phyloP scores from a whole-genome alignment of 2,888 invertebrate species.

The Drosophila cracens region DNA sequence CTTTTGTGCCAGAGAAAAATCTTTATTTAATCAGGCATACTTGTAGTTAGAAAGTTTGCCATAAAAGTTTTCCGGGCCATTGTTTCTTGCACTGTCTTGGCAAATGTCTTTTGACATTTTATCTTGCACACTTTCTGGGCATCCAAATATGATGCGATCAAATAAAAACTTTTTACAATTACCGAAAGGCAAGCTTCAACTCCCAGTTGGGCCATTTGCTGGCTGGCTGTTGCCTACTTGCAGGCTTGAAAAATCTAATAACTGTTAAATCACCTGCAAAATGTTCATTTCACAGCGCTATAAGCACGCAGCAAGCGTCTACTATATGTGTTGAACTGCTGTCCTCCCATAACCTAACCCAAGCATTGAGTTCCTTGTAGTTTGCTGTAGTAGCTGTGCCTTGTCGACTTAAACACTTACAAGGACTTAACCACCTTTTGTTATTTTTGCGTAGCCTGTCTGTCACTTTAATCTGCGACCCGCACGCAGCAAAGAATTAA shows the following conservation, averaged over 20 bases:
- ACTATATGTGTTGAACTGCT: neutral
- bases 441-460: slow-evolving; percentile 76
- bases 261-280: slow-evolving; percentile 81
- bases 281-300: slow-evolving; percentile 80
- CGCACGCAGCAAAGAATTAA: slow-evolving; percentile 64
- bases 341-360: neutral
- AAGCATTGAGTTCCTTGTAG: slow-evolving; percentile 47
- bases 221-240: slow-evolving; percentile 23
- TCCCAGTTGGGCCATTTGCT: slow-evolving; percentile 42
- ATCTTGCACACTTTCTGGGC: slow-evolving; percentile 45
- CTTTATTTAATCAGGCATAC: slow-evolving; percentile 79
- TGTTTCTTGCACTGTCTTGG: slow-evolving; percentile 57
- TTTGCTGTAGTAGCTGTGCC: slow-evolving; percentile 30
- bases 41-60: slow-evolving; percentile 64
- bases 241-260: slow-evolving; percentile 67
- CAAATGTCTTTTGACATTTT: slow-evolving; percentile 70
- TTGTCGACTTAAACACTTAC: slow-evolving; percentile 82
- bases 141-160: slow-evolving; percentile 68
- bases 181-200: slow-evolving; percentile 24
- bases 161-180: slow-evolving; percentile 75
- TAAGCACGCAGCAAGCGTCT: slow-evolving; percentile 68
- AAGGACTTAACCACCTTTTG: slow-evolving; percentile 78
- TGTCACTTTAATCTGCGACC: slow-evolving; percentile 75
- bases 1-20: slow-evolving; percentile 61
- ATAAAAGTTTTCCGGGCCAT: slow-evolving; percentile 62